A percentile compares a stretch with the other conserved stretches of the same genome.
phyloP scores from a whole-genome alignment of 1,140 invertebrate genomes.

The Brachionus sp. region DNA sequence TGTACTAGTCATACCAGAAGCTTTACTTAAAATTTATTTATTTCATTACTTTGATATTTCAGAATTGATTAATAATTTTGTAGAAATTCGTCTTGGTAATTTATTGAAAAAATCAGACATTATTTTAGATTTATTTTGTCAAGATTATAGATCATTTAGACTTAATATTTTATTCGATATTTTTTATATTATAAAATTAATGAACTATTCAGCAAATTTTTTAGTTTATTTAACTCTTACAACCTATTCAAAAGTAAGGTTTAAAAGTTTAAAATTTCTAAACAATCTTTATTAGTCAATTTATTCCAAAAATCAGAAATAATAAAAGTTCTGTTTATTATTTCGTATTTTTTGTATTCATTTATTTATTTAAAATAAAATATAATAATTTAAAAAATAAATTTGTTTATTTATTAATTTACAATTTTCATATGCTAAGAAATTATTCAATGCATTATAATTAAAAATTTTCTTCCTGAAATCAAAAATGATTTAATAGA shows the following conservation, averaged over 20 bases:
- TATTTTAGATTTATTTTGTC: slow-evolving; percentile 13
- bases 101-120: background rate
- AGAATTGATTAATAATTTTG: background rate
- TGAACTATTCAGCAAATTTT: slow-evolving; percentile 35
- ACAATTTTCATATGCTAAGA: no score
- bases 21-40: slow-evolving; percentile 18
- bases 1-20: slow-evolving; percentile 17
- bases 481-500: no score
- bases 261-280: slow-evolving; percentile 4
- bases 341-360: background rate
- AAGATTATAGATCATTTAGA: background rate
- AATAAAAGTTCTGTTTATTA: background rate
- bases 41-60: slow-evolving; percentile 29
- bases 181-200: slow-evolving; percentile 26
- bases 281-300: background rate
- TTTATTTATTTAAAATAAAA: background rate
- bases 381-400: background rate
- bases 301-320: no score
- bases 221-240: slow-evolving; percentile 17
- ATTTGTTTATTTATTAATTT: no score
- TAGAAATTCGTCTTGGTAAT: background rate
- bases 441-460: no score
- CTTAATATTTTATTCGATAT: slow-evolving; percentile 9
- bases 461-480: no score
- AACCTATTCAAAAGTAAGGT: slow-evolving; percentile 14